phyloP scores from a whole-genome alignment of 1,140 invertebrate species.

The Notospermus geniculatus region DNA sequence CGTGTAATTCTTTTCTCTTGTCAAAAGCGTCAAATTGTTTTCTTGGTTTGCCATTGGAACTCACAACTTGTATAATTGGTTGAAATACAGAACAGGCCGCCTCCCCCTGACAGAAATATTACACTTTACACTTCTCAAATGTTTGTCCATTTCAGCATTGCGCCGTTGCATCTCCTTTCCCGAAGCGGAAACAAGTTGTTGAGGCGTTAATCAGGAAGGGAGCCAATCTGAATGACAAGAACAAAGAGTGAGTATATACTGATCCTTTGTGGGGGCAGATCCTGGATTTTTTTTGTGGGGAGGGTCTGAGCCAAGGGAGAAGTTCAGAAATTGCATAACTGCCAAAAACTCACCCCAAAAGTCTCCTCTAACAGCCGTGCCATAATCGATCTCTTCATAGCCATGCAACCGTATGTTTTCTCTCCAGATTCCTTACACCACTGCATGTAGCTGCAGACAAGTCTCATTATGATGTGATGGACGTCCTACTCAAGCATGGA shows the following conservation, averaged over 20 bases:
- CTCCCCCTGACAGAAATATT: too few relatives aligned
- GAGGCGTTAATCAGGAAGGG: conserved; percentile 87
- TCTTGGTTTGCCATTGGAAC: too few relatives aligned
- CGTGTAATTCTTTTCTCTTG: conserved; percentile 5
- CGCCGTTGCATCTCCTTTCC: conserved; percentile 77
- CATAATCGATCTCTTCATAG: too few relatives aligned
- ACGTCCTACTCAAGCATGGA: conserved; percentile 65
- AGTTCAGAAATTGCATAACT: too few relatives aligned
- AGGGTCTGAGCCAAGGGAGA: too few relatives aligned
- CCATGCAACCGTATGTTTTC: neutral
- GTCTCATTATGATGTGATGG: conserved; percentile 85
- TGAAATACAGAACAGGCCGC: too few relatives aligned
- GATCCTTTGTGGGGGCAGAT: too few relatives aligned
- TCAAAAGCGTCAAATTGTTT: neutral
- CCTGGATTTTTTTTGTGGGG: too few relatives aligned
- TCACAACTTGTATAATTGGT: too few relatives aligned
- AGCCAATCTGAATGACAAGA: conserved; percentile 87
- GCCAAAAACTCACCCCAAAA: too few relatives aligned
- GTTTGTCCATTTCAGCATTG: conserved; percentile 64
- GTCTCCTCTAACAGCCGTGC: too few relatives aligned
- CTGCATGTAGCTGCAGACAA: conserved; percentile 89
- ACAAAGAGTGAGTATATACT: conserved; percentile 82
- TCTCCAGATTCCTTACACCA: conserved; percentile 72
- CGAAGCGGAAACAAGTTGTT: conserved; percentile 83
- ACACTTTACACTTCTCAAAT: neutral